Conservation (phyloP, 2,113 vertebrate species). For the Takifugu flavidus region DNA sequence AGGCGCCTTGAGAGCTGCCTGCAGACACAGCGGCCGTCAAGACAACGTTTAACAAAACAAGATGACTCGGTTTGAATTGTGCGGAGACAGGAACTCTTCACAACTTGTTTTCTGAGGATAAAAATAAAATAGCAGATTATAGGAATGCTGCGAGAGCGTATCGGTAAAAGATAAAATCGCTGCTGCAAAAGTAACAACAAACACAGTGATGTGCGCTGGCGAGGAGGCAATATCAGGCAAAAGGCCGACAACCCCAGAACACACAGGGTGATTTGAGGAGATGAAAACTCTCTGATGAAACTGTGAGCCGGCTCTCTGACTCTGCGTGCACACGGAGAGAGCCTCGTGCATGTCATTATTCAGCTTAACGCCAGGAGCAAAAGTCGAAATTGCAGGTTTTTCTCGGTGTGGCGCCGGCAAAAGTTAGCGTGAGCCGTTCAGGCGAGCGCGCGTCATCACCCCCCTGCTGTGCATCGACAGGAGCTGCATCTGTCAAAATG, state of each 20-base stretch:
- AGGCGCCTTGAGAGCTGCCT: no score
- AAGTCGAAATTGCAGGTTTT: constrained; percentile 65
- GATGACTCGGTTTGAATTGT: constrained; percentile 23
- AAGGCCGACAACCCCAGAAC: not conserved
- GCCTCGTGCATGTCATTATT: constrained; percentile 53
- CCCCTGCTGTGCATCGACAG: constrained; percentile 40
- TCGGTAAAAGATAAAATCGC: no score
- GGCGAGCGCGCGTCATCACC: constrained; percentile 51
- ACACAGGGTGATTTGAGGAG: not conserved
- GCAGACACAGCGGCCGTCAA: not conserved
- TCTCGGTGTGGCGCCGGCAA: constrained; percentile 49
- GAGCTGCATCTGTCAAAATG: constrained; percentile 69
- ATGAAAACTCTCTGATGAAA: constrained; percentile 6
- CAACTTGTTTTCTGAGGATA: no score
- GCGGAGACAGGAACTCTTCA: not conserved
- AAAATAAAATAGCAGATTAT: no score
- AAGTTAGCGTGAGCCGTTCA: constrained; percentile 39
- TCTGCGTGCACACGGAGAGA: constrained; percentile 6
- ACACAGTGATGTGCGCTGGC: no score
- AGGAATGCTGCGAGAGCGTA: no score
- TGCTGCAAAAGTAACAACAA: no score
- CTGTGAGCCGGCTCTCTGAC: constrained; percentile 6
- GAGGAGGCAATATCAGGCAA: not conserved
- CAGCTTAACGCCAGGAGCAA: constrained; percentile 49
- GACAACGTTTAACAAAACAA: constrained; percentile 20